phyloP scores from a whole-genome alignment of 2,797 vertebrate genomes.

The Bryconaethiops microstoma region DNA sequence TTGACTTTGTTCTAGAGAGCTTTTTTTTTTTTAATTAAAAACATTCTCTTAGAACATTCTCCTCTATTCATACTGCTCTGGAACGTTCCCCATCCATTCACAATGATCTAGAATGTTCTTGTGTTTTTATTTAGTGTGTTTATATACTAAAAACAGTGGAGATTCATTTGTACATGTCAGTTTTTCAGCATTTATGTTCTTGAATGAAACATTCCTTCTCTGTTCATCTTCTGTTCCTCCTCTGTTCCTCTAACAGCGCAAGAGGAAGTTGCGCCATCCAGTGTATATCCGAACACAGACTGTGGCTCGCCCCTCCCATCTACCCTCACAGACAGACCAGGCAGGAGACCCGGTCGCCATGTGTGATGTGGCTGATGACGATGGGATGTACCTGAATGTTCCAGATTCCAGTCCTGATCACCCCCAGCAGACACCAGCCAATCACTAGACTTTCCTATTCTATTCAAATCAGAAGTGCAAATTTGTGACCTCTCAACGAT shows the following conservation, averaged over 20 bases:
- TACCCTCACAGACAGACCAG: background rate
- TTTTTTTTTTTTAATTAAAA: too few species aligned
- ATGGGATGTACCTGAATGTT: conserved; percentile 38
- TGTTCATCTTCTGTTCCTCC: background rate
- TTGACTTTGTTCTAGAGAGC: too few species aligned
- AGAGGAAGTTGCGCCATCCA: background rate
- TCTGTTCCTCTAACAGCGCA: conserved; percentile 32
- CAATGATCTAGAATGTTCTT: too few species aligned
- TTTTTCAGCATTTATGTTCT: too few species aligned
- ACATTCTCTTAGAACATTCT: too few species aligned
- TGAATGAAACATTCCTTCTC: background rate
- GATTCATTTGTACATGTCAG: too few species aligned
- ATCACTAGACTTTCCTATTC: background rate
- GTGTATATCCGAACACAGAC: background rate
- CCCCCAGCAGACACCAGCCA: background rate
- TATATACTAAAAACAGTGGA: too few species aligned
- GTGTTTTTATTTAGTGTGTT: too few species aligned
- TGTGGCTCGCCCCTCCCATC: background rate
- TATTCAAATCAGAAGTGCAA: background rate
- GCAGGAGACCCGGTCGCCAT: background rate
- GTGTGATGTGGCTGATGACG: background rate
- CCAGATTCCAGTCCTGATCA: too few species aligned
- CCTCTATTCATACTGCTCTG: too few species aligned
- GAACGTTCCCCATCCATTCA: too few species aligned
- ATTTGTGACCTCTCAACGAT: background rate